Evolutionary conservation across 2,113 vertebrate genomes (phyloP).

Genomic region (Cnemophilus loriae): DNA sequence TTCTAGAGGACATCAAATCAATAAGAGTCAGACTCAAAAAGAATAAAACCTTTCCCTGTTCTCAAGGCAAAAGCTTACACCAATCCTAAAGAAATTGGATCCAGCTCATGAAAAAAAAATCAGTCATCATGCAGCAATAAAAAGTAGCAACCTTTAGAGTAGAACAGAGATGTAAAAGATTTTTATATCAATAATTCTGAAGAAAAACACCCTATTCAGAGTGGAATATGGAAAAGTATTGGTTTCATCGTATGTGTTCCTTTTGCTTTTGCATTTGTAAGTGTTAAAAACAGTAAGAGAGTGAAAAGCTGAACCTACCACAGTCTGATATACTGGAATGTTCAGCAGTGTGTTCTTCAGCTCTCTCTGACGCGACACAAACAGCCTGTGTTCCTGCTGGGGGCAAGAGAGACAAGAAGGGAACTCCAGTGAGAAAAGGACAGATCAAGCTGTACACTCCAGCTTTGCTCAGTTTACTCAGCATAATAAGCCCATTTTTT

Average conservation of each 20-base stretch:
- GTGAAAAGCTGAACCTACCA: not conserved
- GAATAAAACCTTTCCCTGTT: constrained; percentile 28
- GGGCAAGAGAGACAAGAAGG: not conserved
- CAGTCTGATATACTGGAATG: not conserved
- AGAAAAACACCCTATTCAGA: not conserved
- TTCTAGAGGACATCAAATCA: constrained; percentile 60
- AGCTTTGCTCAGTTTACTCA: not conserved
- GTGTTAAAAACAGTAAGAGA: not conserved
- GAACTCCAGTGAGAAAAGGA: not conserved
- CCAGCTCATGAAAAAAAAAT: not conserved
- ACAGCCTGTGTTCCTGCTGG: not conserved
- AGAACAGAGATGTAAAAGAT: not conserved
- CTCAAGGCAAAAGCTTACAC: not conserved
- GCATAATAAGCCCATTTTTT: not conserved
- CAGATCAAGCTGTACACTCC: not conserved
- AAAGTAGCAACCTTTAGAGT: not conserved
- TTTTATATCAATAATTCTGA: not conserved
- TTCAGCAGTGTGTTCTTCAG: not conserved
- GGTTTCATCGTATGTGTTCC: not conserved
- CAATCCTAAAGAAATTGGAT: not conserved
- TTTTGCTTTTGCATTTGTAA: not conserved
- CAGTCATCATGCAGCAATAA: not conserved
- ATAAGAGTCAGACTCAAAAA: constrained; percentile 33
- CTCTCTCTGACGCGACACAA: not conserved
- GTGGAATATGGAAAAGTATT: not conserved